These are phyloP conservation scores for Ypsolopha scabrella DNA, from an alignment of 2,888 invertebrate genomes.

Conservation along the genomic window DNA sequence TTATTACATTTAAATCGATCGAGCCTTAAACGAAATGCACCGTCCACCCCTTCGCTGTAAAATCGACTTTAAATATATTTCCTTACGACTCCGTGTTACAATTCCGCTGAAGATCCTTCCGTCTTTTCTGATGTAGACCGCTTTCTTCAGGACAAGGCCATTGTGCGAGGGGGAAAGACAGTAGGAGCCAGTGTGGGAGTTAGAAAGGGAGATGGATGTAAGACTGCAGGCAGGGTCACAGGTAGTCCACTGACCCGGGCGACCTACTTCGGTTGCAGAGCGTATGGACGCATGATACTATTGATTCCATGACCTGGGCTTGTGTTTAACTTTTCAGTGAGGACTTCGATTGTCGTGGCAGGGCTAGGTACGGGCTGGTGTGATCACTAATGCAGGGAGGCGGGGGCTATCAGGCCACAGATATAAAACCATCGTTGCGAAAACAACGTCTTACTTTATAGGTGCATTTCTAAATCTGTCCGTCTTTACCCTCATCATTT, in stretches of 20 bases:
- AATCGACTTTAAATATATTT: slow-evolving; percentile 12
- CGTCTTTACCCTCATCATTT: no score
- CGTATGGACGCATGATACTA: slow-evolving; percentile 32
- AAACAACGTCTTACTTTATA: no score
- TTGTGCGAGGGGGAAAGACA: slow-evolving; percentile 26
- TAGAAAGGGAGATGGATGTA: slow-evolving; percentile 25
- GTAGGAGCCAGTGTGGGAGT: slow-evolving; percentile 17
- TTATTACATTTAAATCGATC: slow-evolving; percentile 6
- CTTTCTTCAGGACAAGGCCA: slow-evolving; percentile 47
- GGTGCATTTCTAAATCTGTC: no score
- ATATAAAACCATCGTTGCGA: no score
- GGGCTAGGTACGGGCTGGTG: no score
- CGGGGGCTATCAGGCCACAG: no score
- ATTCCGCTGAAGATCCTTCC: neutral
- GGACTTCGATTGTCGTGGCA: no score
- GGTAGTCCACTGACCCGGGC: slow-evolving; percentile 56
- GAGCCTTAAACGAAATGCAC: no score
- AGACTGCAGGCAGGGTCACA: slow-evolving; percentile 61
- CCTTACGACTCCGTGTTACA: slow-evolving; percentile 9
- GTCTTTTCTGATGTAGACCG: slow-evolving; percentile 16
- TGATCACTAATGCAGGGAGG: no score
- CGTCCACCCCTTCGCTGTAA: neutral
- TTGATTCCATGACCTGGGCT: slow-evolving; percentile 50
- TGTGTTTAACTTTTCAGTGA: no score
- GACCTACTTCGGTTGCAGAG: slow-evolving; percentile 43